Evolutionary conservation across 1,140 invertebrate species (phyloP), one percentile per base, ranked within the genome.

Genomic region (Xylocopa sonorina): DNA sequence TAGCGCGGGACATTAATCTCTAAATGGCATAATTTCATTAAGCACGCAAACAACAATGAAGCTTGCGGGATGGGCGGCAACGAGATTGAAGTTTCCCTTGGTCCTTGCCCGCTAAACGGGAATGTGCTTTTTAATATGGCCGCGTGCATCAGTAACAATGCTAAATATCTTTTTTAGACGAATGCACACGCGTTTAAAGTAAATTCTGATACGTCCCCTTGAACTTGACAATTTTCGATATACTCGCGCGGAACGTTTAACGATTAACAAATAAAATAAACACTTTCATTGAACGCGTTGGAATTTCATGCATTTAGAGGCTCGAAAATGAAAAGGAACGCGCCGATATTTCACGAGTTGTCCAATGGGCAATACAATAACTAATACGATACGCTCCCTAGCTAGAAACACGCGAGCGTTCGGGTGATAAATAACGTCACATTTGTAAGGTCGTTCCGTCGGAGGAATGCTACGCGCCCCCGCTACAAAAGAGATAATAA

Each of bases 401-500:
- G 50, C 21, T 14, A 24, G 27, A n/a, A n/a, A n/a, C n/a, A n/a
- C 38, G 29, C n/a, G 21, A 10, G 41, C 38, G 21, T 34, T 72
- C 48, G 6, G 5, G 69, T 50, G 71, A 73, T 73, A 73, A 73
- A 73, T 73, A 62, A 62, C 57, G 43, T 62, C 57, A 60, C 71
- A 73, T 73, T 73, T 62, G 71, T 62, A 73, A 73, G 46, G 55
- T 50, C 57, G 71, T 73, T 62, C 43, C 6, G 29, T 27, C 32
- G 27, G 43, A 38, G 71, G 43, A 62, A 73, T 73, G 55, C 29
- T 43, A 68, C 64, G 71, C 55, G 27, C 53, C 27, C 10, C 41
- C 41, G 32, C 46, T 21, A 50, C 71, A 62, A 73, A 73, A 73
- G 71, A 62, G 71, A 73, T 62, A 73, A 73, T 73, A 73, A 73